phyloP scores from a whole-genome alignment of 1,140 invertebrate genomes.

The Drosophila albomicans region DNA sequence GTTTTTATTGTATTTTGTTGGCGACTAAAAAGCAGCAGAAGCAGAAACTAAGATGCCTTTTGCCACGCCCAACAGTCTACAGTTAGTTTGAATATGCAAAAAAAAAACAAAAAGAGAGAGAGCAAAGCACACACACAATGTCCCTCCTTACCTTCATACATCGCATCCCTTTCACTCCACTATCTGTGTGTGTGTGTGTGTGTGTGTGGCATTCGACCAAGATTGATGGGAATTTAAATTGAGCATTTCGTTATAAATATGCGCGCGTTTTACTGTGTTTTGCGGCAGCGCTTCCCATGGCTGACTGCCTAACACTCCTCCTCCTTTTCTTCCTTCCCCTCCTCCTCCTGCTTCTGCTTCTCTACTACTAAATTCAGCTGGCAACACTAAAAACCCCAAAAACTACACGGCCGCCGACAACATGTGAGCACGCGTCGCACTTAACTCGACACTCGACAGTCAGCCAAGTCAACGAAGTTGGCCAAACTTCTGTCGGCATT shows the following conservation, averaged over 20 bases:
- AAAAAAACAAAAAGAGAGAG: slow-evolving; percentile 12
- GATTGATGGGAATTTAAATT: slow-evolving; percentile 83
- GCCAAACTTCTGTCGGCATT: slow-evolving; percentile 14
- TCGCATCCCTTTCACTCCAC: neutral
- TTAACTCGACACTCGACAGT: slow-evolving; percentile 54
- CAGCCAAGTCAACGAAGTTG: slow-evolving; percentile 43
- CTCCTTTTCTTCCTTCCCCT: neutral
- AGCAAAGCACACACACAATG: slow-evolving; percentile 23
- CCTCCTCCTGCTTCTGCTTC: neutral
- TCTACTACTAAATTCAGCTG: neutral
- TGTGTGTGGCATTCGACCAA: slow-evolving; percentile 68
- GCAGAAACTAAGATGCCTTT: slow-evolving; percentile 18
- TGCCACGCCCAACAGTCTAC: slow-evolving; percentile 35
- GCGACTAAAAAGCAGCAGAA: slow-evolving; percentile 49
- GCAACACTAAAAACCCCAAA: slow-evolving; percentile 18
- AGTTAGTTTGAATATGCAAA: slow-evolving; percentile 36
- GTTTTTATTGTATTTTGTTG: neutral
- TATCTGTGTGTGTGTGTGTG: slow-evolving; percentile 3
- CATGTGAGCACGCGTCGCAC: slow-evolving; percentile 56
- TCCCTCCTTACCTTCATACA: neutral
- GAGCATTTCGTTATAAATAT: slow-evolving; percentile 84
- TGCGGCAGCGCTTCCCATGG: slow-evolving; percentile 58
- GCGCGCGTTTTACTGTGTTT: slow-evolving; percentile 79
- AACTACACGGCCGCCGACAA: slow-evolving; percentile 19
- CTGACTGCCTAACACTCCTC: slow-evolving; percentile 12